Base-by-base conservation (phyloP, 2,888 invertebrate genomes). In the Cheilosia pagana region DNA sequence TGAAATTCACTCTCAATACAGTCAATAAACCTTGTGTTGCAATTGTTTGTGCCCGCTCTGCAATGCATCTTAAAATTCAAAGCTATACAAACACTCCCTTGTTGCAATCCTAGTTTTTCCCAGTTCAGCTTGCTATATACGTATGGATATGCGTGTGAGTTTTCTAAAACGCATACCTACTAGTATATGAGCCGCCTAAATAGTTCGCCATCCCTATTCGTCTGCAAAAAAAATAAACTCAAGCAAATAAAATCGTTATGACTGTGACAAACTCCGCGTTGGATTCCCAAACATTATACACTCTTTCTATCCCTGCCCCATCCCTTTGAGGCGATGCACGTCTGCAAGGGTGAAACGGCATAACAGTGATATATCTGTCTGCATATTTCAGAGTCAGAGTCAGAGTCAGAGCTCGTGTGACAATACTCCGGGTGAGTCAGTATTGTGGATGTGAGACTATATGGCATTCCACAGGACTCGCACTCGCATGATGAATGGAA, bases 401-500 rank as follows among this genome's bases (percentile, higher is more conserved):
- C 43, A 28, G 23, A 23, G 1, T 23, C 23, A 23, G 52, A 50
- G 59, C 41, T 82, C 35, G 23, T 39, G 48, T 72, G 67, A 60
- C 77, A 77, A 50, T 62, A 50, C 31, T 77, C 48, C 77, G 19
- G 35, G 25, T 67, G 43, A 67, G 43, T 45, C 39, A 39, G 55
- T 41, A 48, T 41, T 35, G 52, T 65, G 55, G 55, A 31, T 65
- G 72, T 53, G 65, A 72, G 53, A 60, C 50, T 50, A 21, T 50
- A 21, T 45, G 35, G 59, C 52, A 79, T 72, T 72, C 50, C 67
- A 67, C 67, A 67, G 41, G 67, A 62, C 67, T 72, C 72, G 55
- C 67, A 62, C 67, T 72, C 72, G 55, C 67, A 72, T 77, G 77
- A 82, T 82, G 82, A 77, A 82, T 77, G 77, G 62, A 72, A 77